These are phyloP conservation scores for Podarcis muralis DNA, from an alignment of 2,113 vertebrate genomes.

Conservation along the genomic window DNA sequence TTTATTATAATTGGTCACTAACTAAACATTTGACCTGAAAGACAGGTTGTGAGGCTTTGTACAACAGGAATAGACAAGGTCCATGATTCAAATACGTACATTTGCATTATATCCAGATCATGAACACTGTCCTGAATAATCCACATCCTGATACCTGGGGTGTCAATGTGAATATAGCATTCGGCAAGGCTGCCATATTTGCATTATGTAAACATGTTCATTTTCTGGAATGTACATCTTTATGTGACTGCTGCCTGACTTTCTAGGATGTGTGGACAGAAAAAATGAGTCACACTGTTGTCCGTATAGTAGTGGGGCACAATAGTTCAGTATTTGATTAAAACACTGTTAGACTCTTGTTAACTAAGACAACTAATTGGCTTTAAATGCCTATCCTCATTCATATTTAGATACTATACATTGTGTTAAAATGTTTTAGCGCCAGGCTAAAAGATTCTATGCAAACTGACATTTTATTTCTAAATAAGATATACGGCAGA, in stretches of 20 bases:
- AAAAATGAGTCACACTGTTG: not conserved
- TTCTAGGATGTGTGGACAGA: not conserved
- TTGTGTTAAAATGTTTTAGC: slow-evolving; percentile 17
- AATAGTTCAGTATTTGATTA: not conserved
- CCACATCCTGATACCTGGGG: no score
- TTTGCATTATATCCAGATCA: no score
- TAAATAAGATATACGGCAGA: slow-evolving; percentile 42
- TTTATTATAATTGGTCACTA: no score
- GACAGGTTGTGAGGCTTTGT: no score
- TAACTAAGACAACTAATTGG: not conserved
- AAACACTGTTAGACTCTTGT: not conserved
- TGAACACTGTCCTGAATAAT: not conserved
- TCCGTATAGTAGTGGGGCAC: not conserved
- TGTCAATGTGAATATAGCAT: not conserved
- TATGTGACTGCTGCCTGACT: not conserved
- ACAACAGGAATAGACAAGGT: no score
- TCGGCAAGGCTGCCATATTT: not conserved
- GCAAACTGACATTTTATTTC: slow-evolving; percentile 30
- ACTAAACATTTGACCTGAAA: no score
- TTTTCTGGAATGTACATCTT: not conserved
- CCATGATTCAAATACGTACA: not conserved
- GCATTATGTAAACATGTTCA: not conserved
- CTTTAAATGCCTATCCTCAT: not conserved
- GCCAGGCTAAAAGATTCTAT: slow-evolving; percentile 24
- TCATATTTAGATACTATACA: not conserved